Percentiles rank a stretch among this genome's conserved stretches.
These are phyloP conservation scores for Nymphalis io DNA, from an alignment of 1,140 invertebrate species.

Conservation along the genomic window DNA sequence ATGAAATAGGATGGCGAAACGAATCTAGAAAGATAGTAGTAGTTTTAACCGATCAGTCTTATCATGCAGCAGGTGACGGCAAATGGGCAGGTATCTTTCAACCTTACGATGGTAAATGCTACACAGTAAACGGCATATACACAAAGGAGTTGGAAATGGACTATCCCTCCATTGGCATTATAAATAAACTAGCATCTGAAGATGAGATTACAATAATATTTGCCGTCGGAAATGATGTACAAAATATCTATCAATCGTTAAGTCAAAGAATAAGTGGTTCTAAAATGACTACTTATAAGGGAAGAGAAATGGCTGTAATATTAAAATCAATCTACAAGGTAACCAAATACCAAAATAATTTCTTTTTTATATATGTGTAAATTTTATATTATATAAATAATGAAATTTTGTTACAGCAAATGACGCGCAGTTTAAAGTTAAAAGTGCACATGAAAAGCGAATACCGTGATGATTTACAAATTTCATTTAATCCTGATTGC, in stretches of 20 bases:
- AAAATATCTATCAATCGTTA: constrained; percentile 85
- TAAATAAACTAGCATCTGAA: constrained; percentile 85
- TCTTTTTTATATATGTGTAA: too few relatives aligned
- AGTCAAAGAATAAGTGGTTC: constrained; percentile 82
- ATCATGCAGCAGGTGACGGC: constrained; percentile 85
- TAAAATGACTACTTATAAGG: constrained; percentile 73
- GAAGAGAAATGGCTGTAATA: constrained; percentile 88
- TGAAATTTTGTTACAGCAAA: background rate
- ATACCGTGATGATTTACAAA: background rate
- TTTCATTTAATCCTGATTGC: constrained; percentile 33
- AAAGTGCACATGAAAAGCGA: constrained; percentile 41
- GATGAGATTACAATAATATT: constrained; percentile 93
- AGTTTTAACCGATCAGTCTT: constrained; percentile 83
- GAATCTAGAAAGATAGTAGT: constrained; percentile 84
- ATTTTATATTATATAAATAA: background rate
- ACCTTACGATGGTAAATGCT: constrained; percentile 92
- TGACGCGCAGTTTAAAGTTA: constrained; percentile 39
- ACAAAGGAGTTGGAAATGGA: constrained; percentile 84
- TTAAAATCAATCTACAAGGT: constrained; percentile 88
- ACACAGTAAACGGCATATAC: constrained; percentile 86
- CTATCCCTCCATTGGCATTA: constrained; percentile 86
- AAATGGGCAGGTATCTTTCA: constrained; percentile 90
- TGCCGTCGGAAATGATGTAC: constrained; percentile 86
- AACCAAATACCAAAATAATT: constrained; percentile 33
- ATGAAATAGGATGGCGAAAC: constrained; percentile 84